A percentile compares a stretch with the other conserved stretches of the same genome.
Evolutionary conservation across 37 sponge, comb jelly and placozoan species (phyloP).

Genomic region (Beroe ovata): DNA sequence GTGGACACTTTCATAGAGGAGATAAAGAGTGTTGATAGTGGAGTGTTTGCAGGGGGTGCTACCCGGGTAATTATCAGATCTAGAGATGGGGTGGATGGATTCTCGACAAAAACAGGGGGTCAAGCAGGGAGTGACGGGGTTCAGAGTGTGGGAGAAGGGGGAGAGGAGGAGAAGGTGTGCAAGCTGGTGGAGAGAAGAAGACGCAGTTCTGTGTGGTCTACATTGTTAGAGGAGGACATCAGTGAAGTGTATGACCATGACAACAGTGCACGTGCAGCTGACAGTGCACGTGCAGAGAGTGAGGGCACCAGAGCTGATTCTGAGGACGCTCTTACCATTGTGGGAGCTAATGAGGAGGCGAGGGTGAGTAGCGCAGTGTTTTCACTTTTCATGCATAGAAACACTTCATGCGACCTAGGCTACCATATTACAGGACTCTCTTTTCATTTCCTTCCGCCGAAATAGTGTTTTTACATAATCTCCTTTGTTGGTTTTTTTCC

Average conservation of each 20-base stretch:
- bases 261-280: neutral
- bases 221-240: conserved; percentile 1
- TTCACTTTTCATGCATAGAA: too few species aligned
- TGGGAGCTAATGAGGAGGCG: neutral
- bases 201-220: neutral
- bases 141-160: neutral
- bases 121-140: neutral
- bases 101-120: too few species aligned
- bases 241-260: too few species aligned
- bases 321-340: conserved; percentile 17
- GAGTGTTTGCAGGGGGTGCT: neutral
- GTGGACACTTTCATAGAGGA: neutral
- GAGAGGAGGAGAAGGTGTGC: neutral
- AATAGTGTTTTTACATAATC: too few species aligned
- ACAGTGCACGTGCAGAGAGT: conserved; percentile 24
- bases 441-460: too few species aligned
- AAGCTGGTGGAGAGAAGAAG: neutral
- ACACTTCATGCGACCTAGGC: too few species aligned
- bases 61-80: neutral
- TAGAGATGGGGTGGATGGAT: neutral
- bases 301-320: conserved; percentile 21
- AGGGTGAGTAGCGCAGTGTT: conserved; percentile 12
- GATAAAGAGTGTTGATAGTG: neutral
- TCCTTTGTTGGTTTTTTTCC: too few species aligned
- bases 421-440: too few species aligned